phyloP scores from a whole-genome alignment of 2,113 vertebrate species.

The Syngnathus typhle region DNA sequence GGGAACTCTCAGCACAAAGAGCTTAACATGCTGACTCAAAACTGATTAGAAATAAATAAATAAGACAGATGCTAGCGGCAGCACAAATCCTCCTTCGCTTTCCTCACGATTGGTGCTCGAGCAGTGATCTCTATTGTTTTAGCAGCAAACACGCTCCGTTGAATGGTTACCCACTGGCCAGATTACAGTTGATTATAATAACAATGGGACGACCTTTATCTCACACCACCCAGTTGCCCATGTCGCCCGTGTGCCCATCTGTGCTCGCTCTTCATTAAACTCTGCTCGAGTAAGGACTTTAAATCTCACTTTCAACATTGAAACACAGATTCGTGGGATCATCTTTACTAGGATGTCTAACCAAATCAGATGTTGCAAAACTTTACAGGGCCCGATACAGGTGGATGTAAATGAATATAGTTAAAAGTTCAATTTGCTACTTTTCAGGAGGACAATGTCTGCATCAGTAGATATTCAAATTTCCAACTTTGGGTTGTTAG shows the following conservation, averaged over 20 bases:
- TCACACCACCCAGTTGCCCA: constrained; percentile 1
- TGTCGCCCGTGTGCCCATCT: constrained; percentile 31
- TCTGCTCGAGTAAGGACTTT: constrained; percentile 24
- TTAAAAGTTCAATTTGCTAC: too few relatives aligned
- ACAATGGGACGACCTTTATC: constrained; percentile 46
- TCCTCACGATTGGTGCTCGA: constrained; percentile 15
- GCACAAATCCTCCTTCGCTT: constrained; percentile 30
- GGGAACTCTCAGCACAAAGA: neutral
- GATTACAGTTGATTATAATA: constrained; percentile 50
- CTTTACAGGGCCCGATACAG: too few relatives aligned
- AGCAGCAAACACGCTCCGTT: constrained; percentile 15
- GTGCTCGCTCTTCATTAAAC: constrained; percentile 28
- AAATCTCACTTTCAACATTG: constrained; percentile 28
- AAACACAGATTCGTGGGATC: constrained; percentile 15
- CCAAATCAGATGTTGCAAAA: too few relatives aligned
- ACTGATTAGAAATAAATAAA: constrained; percentile 5
- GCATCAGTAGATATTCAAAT: too few relatives aligned
- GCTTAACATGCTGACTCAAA: constrained; percentile 1
- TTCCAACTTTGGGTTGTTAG: too few relatives aligned
- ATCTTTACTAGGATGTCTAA: constrained; percentile 1
- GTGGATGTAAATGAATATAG: too few relatives aligned
- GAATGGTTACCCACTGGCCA: constrained; percentile 29
- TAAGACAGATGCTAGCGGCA: neutral
- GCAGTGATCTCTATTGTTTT: constrained; percentile 15
- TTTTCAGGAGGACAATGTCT: too few relatives aligned